Percentiles rank a stretch among this genome's conserved stretches.
Conservation (phyloP, 1,140 invertebrate genomes). For the Yoshiicerus persimilis region DNA sequence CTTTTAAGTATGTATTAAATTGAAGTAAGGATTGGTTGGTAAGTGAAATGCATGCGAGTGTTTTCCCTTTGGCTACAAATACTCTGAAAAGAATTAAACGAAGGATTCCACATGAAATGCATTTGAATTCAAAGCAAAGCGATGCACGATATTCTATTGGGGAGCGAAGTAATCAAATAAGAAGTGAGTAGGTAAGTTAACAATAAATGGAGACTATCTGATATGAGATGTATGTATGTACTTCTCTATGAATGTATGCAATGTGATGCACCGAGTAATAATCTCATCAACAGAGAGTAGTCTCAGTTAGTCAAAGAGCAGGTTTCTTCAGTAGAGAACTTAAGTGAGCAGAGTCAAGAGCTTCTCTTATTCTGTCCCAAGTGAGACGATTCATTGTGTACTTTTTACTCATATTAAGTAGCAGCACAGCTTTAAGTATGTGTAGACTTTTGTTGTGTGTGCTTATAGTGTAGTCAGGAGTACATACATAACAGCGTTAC, state of each 20-base stretch:
- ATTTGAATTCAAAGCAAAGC: neutral
- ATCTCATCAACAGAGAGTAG: neutral
- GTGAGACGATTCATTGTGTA: neutral
- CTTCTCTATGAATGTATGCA: neutral
- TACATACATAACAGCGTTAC: neutral
- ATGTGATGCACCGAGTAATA: neutral
- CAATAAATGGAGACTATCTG: neutral
- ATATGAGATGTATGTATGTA: neutral
- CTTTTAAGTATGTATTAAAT: neutral
- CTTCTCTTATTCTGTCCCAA: neutral
- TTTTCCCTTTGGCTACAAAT: neutral
- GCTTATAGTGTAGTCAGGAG: neutral
- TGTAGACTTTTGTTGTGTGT: neutral
- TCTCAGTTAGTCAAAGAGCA: neutral
- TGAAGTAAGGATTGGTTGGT: neutral
- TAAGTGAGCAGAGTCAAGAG: neutral
- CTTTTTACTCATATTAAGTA: too few relatives aligned
- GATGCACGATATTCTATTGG: neutral
- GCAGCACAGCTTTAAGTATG: neutral
- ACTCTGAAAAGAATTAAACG: neutral
- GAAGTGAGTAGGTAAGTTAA: neutral
- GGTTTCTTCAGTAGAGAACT: neutral
- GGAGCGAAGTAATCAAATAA: neutral
- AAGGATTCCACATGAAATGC: neutral
- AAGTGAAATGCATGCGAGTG: neutral